Evolutionary conservation across 2,113 vertebrate species (phyloP).

Genomic region (Callospermophilus lateralis): DNA sequence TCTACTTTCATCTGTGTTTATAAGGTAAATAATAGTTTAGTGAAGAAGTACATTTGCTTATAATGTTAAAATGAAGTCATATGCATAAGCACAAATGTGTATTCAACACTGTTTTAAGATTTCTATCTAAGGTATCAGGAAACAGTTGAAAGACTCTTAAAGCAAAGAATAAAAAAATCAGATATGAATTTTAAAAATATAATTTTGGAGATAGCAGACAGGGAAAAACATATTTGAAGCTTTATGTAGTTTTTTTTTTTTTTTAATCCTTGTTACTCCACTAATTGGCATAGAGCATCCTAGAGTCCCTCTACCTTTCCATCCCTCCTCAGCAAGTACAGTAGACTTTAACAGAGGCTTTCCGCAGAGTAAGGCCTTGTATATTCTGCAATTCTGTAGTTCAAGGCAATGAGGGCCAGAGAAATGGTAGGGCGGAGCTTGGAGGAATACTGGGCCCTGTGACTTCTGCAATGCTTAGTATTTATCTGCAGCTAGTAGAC

Average conservation of each 20-base stretch:
- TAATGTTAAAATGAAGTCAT: constrained; percentile 43
- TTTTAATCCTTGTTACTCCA: not conserved
- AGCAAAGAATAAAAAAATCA: constrained; percentile 18
- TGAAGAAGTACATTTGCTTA: not conserved
- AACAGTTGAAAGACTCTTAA: constrained; percentile 33
- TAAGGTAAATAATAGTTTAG: constrained; percentile 11
- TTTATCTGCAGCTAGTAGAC: not conserved
- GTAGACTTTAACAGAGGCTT: not conserved
- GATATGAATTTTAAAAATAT: constrained; percentile 47
- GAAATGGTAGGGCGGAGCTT: not conserved
- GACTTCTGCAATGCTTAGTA: not conserved
- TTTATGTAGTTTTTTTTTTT: not conserved
- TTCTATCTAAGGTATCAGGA: constrained; percentile 10
- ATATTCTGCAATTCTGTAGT: not conserved
- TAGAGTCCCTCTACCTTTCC: not conserved
- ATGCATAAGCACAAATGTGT: not conserved
- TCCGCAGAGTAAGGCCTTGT: not conserved
- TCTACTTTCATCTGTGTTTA: constrained; percentile 43
- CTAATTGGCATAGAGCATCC: not conserved
- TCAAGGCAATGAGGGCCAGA: not conserved
- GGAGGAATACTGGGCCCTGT: not conserved
- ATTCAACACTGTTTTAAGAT: not conserved
- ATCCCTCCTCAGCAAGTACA: not conserved
- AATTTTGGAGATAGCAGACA: not conserved
- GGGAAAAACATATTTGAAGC: not conserved